Conservation (phyloP, 2,113 vertebrate genomes). For the Ancistrus triradiatus region DNA sequence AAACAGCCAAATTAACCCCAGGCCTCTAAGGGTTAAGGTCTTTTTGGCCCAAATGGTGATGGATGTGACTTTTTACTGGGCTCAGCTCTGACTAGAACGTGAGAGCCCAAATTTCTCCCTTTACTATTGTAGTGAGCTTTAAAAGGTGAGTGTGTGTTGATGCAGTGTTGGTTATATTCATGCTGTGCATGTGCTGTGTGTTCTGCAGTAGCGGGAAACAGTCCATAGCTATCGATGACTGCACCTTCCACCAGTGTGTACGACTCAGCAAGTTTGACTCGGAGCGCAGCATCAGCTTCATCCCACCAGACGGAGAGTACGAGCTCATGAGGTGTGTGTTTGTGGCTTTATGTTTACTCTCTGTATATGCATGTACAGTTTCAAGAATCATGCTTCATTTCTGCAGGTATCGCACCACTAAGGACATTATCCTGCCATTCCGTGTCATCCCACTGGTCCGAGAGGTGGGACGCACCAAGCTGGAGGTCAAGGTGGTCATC, state of each 20-base stretch:
- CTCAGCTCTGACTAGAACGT: no score
- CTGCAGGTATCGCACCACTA: conserved; percentile 94
- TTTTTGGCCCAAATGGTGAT: no score
- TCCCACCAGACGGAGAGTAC: conserved; percentile 96
- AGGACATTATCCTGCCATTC: conserved; percentile 98
- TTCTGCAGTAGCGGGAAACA: conserved; percentile 83
- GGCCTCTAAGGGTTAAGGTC: no score
- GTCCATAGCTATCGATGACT: conserved; percentile 98
- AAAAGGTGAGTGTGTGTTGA: no score
- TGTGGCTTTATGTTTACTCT: neutral
- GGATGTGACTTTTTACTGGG: no score
- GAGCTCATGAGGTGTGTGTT: conserved; percentile 91
- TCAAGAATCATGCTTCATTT: neutral
- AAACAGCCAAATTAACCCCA: no score
- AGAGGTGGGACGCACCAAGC: conserved; percentile 95
- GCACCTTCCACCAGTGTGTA: conserved; percentile 98
- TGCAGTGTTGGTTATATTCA: no score
- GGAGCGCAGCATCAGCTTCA: conserved; percentile 98
- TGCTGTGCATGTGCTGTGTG: conserved; percentile 27
- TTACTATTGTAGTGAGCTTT: no score
- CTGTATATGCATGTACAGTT: neutral
- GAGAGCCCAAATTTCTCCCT: no score
- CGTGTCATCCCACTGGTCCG: conserved; percentile 94
- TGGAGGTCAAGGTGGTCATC: conserved; percentile 98
- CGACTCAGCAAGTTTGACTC: conserved; percentile 99